Evolutionary conservation across 2,797 vertebrate species (phyloP), one percentile per base, ranked within the genome.

Genomic region (Urophycis tenuis): DNA sequence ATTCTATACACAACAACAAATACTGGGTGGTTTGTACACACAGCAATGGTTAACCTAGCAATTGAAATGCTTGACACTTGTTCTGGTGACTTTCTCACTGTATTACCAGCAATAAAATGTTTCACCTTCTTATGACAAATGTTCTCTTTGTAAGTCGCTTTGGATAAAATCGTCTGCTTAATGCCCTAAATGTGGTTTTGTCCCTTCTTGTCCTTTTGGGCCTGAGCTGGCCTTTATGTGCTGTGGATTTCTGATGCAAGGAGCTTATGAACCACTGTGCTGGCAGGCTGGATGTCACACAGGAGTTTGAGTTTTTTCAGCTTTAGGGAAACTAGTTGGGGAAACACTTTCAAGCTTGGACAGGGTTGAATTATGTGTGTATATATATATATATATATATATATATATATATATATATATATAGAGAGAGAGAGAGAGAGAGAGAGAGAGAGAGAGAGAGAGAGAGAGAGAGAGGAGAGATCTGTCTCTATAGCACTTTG

Each of bases 401-500:
- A n/a, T n/a, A n/a, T n/a, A n/a, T n/a, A n/a, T n/a, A n/a, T n/a
- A n/a, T n/a, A n/a, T n/a, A n/a, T n/a, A 5, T 1, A n/a, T 5
- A 25, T n/a, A 8, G 60, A 67, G 60, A 33, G 31, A 33, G 71
- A 35, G 71, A 35, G 60, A 32, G 41, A n/a, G 32, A 67, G n/a
- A 41, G 25, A 34, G 75, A 71, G 31, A 19, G 39, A 72, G 8
- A 76, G 70, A 60, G 30, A 29, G n/a, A 31, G 31, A 70, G 67
- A 70, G 25, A 69, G 64, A 72, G 32, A 72, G 71, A 36, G 32
- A 36, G 64, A 69, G 35, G 73, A 53, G 17, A 67, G 53, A 31
- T 34, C 60, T 64, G 53, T 19, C 53, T 29, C 4, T 67, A n/a
- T 5, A 8, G 60, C n/a, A n/a, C 60, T 29, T 67, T 25, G 22